A percentile compares a stretch with the other conserved stretches of the same genome.
phyloP scores from a whole-genome alignment of 2,888 invertebrate species.

The Nemotelus nigrinus region DNA sequence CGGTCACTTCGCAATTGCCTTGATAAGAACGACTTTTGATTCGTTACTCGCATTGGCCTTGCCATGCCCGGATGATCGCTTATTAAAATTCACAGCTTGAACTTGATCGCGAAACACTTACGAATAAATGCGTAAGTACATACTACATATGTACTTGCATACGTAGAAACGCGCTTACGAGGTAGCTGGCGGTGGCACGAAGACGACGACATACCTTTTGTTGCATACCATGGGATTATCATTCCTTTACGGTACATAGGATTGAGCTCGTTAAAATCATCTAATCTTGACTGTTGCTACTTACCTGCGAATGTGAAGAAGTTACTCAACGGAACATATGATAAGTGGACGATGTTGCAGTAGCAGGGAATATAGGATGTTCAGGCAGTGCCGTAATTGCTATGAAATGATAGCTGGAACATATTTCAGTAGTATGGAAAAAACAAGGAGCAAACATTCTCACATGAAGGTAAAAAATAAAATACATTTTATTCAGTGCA shows the following conservation, averaged over 20 bases:
- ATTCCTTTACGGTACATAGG: not conserved
- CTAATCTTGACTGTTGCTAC: not conserved
- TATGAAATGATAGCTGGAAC: no score
- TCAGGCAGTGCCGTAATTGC: no score
- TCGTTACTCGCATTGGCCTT: not conserved
- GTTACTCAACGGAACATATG: not conserved
- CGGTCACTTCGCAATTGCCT: not conserved
- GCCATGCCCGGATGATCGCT: not conserved
- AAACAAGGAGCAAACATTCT: no score
- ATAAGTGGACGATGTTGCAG: not conserved
- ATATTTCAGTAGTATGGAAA: no score
- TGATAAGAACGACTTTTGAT: no score
- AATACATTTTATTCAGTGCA: no score
- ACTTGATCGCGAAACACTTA: not conserved
- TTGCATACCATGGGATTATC: not conserved
- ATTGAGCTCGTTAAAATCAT: not conserved
- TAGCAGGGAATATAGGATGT: not conserved
- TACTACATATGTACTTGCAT: no score
- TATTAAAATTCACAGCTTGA: slow-evolving; percentile 37
- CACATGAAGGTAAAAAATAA: no score
- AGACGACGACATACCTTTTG: not conserved
- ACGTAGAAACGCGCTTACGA: not conserved
- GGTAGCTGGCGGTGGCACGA: not conserved
- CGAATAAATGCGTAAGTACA: no score
- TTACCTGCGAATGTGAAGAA: not conserved